A percentile compares a stretch with the other conserved stretches of the same genome.
phyloP scores from a whole-genome alignment of 2,888 invertebrate genomes.

The Crossocerus cetratus region DNA sequence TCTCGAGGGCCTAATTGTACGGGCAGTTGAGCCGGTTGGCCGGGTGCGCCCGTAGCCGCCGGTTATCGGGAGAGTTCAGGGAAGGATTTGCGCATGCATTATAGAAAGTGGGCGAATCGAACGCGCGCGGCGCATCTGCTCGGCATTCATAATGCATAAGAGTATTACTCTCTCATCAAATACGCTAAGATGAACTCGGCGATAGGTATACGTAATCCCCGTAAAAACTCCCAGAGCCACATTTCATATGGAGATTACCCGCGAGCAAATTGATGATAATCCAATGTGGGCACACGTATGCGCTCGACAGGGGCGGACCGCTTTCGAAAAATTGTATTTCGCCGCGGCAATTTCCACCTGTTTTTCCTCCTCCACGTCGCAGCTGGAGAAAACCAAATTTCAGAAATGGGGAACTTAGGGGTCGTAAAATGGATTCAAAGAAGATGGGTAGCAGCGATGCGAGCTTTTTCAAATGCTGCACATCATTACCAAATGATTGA shows the following conservation, averaged over 20 bases:
- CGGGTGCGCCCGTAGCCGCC: background rate
- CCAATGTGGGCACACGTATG: slow-evolving; percentile 5
- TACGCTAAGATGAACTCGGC: background rate
- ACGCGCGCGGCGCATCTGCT: slow-evolving; percentile 5
- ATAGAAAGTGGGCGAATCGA: background rate
- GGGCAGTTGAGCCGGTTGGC: background rate
- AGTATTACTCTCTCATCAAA: slow-evolving; percentile 1
- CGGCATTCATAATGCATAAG: slow-evolving; percentile 16
- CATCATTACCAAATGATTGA: too few species aligned
- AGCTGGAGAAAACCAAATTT: slow-evolving; percentile 21
- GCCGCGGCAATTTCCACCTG: background rate
- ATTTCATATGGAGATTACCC: slow-evolving; percentile 13
- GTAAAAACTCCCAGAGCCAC: background rate
- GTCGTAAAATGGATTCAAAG: slow-evolving; percentile 10
- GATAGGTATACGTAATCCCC: background rate
- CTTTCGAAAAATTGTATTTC: background rate
- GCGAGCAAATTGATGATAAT: slow-evolving; percentile 14
- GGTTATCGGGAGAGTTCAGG: background rate
- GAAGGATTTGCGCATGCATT: background rate
- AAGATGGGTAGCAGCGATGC: too few species aligned
- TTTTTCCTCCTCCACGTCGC: slow-evolving; percentile 11
- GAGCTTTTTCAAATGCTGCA: too few species aligned
- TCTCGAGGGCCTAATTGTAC: background rate
- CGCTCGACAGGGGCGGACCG: slow-evolving; percentile 5
- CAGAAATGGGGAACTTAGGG: background rate